A percentile compares a stretch with the other conserved stretches of the same genome.
Evolutionary conservation across 1,140 invertebrate genomes (phyloP).

Genomic region (Zaprionus kolodkinae): DNA sequence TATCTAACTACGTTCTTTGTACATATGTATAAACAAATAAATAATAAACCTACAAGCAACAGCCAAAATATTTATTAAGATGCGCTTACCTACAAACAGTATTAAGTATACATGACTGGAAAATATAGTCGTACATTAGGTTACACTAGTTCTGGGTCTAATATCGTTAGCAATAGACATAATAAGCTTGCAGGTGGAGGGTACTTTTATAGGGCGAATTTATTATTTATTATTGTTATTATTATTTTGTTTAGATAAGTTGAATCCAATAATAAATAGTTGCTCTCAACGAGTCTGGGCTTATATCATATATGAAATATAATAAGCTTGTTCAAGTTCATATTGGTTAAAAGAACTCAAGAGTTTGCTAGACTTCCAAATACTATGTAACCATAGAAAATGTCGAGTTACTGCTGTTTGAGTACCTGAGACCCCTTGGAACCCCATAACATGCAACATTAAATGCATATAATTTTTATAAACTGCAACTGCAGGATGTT

Average conservation of each 20-base stretch:
- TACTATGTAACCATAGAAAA: not conserved
- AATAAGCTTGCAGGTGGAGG: no score
- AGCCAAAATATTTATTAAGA: constrained; percentile 25
- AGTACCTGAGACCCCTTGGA: constrained; percentile 8
- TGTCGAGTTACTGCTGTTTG: not conserved
- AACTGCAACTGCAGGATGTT: constrained; percentile 84
- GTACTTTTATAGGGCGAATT: not conserved
- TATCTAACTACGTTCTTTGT: constrained; percentile 39
- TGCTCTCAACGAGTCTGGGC: not conserved
- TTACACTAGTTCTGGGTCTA: no score
- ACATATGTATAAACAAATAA: constrained; percentile 28
- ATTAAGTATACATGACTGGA: not conserved
- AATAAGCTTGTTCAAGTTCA: constrained; percentile 28
- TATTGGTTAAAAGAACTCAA: not conserved
- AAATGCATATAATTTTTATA: constrained; percentile 84
- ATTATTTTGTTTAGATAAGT: not conserved
- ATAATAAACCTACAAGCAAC: constrained; percentile 26
- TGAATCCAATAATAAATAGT: not conserved
- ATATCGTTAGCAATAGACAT: no score
- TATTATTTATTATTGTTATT: not conserved
- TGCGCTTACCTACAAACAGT: constrained; percentile 5
- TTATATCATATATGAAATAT: constrained; percentile 23
- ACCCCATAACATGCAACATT: constrained; percentile 79
- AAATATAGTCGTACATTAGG: no score
- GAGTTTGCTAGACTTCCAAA: not conserved